Conservation (phyloP, 2,797 vertebrate genomes). For the Silurus lanzhouensis region DNA sequence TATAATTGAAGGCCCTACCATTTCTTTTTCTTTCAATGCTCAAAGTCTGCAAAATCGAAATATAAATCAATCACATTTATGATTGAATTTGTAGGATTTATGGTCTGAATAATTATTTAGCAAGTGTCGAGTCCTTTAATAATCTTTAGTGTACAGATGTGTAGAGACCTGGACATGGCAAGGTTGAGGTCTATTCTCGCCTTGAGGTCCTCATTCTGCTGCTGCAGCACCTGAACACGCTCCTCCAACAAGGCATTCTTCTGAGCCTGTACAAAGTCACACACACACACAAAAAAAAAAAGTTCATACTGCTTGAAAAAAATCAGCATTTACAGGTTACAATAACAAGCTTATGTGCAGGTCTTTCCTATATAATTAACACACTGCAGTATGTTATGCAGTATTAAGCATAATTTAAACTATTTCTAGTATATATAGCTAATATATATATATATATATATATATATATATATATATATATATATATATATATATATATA, state of each 20-base stretch:
- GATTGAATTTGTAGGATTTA: neutral
- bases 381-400: neutral
- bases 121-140: neutral
- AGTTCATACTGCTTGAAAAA: neutral
- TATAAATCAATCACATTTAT: neutral
- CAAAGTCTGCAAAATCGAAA: neutral
- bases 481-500: neutral
- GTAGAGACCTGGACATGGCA: conserved; percentile 84
- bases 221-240: conserved; percentile 89
- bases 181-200: conserved; percentile 92
- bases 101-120: neutral
- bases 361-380: neutral
- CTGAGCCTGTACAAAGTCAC: conserved; percentile 83
- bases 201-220: conserved; percentile 95
- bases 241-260: conserved; percentile 93
- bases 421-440: neutral
- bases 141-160: neutral
- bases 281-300: too few species aligned
- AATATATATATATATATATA: neutral
- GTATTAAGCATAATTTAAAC: neutral
- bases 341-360: neutral
- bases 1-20: neutral
- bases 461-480: too few species aligned
- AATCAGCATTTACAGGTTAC: neutral
- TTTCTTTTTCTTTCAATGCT: neutral